A percentile compares a stretch with the other conserved stretches of the same genome.
Conservation (phyloP, 2,797 vertebrate genomes). For the Parotocinclus haroldoi region DNA sequence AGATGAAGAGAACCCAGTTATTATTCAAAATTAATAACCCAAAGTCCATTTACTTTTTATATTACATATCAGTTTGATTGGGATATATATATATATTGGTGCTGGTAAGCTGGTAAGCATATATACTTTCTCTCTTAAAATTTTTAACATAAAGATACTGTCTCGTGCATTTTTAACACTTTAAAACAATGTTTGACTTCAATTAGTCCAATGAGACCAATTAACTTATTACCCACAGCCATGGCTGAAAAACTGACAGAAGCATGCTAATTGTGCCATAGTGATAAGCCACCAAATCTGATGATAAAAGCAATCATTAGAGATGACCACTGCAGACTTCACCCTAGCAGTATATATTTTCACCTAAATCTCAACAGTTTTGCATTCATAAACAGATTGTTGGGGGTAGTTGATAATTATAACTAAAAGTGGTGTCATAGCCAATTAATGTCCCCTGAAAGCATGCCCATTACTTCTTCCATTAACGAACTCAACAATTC, state of each 20-base stretch:
- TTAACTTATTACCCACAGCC: slow-evolving; percentile 79
- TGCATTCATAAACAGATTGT: slow-evolving; percentile 91
- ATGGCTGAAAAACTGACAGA: slow-evolving; percentile 69
- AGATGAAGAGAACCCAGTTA: no score
- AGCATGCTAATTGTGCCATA: slow-evolving; percentile 75
- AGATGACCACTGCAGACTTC: slow-evolving; percentile 60
- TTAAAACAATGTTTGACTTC: slow-evolving; percentile 52
- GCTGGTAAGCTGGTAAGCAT: no score
- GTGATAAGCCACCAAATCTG: slow-evolving; percentile 56
- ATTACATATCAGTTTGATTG: no score
- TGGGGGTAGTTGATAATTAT: slow-evolving; percentile 96
- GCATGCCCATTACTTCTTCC: slow-evolving; percentile 98
- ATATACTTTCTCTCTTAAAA: no score
- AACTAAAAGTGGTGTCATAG: slow-evolving; percentile 98
- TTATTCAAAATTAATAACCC: no score
- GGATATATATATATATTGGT: no score
- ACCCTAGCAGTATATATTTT: not conserved
- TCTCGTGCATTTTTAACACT: no score
- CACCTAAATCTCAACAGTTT: slow-evolving; percentile 41
- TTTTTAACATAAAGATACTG: no score
- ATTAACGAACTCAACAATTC: slow-evolving; percentile 99
- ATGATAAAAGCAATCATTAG: slow-evolving; percentile 76
- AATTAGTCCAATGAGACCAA: slow-evolving; percentile 53
- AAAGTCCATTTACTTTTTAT: no score
- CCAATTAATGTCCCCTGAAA: slow-evolving; percentile 99